phyloP scores from a whole-genome alignment of 2,888 invertebrate genomes.

The Ormyrus rosae region DNA sequence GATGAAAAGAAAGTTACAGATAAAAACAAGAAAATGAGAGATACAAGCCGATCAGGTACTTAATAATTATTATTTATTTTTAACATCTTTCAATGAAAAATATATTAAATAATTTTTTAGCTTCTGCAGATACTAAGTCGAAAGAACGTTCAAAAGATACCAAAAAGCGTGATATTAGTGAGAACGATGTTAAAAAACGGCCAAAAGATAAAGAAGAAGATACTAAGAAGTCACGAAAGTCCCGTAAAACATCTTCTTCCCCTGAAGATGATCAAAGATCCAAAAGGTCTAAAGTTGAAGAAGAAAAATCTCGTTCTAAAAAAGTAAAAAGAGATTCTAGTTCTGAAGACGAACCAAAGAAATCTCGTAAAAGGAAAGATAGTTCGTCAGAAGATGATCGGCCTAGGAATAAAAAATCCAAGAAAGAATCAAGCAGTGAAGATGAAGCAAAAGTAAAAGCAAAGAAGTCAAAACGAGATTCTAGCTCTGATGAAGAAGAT shows the following conservation, averaged over 20 bases:
- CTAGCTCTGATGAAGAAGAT: slow-evolving; percentile 81
- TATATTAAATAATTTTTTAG: slow-evolving; percentile 56
- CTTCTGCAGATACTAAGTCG: slow-evolving; percentile 73
- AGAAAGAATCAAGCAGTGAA: slow-evolving; percentile 72
- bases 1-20: slow-evolving; percentile 73
- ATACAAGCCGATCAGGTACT: slow-evolving; percentile 67
- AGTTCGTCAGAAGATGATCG: slow-evolving; percentile 80
- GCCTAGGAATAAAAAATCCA: slow-evolving; percentile 76
- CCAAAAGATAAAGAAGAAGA: slow-evolving; percentile 75
- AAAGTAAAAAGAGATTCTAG: slow-evolving; percentile 77
- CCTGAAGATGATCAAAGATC: slow-evolving; percentile 70
- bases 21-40: slow-evolving; percentile 68
- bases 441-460: slow-evolving; percentile 68
- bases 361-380: slow-evolving; percentile 80
- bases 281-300: slow-evolving; percentile 69
- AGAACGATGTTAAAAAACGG: slow-evolving; percentile 75
- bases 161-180: slow-evolving; percentile 73
- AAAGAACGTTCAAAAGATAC: slow-evolving; percentile 74
- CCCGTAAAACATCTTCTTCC: slow-evolving; percentile 71
- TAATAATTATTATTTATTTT: slow-evolving; percentile 9
- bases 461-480: slow-evolving; percentile 69
- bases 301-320: slow-evolving; percentile 74
- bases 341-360: slow-evolving; percentile 80
- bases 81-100: neutral
- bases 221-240: slow-evolving; percentile 66